Conservation (phyloP, 2,797 vertebrate species). For the Lagodon rhomboides region DNA sequence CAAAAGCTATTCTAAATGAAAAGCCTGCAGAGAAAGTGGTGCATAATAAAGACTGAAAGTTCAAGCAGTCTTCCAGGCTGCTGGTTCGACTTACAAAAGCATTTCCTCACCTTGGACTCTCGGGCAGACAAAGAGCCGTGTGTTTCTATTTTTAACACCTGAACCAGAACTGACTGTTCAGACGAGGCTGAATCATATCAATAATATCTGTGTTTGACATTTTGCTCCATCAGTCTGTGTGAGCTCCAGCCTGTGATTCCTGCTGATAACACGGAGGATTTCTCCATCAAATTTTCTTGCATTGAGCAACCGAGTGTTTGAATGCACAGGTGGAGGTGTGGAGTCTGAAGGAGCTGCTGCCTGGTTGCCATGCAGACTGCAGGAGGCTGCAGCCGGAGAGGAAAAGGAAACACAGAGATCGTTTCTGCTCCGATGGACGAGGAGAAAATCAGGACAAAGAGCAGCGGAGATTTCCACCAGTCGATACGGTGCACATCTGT, state of each 20-base stretch:
- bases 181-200: background rate
- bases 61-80: background rate
- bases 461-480: constrained; percentile 29
- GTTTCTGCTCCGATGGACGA: constrained; percentile 40
- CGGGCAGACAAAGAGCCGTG: background rate
- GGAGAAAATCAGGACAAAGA: background rate
- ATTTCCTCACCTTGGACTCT: background rate
- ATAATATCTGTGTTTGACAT: constrained; percentile 6
- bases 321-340: fast-evolving
- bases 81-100: background rate
- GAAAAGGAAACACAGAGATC: constrained; percentile 20
- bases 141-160: background rate
- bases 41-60: background rate
- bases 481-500: background rate
- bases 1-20: too few species aligned
- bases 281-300: background rate
- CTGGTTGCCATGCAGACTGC: constrained; percentile 58
- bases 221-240: background rate
- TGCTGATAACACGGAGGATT: background rate
- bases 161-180: background rate
- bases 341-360: background rate
- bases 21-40: too few species aligned
- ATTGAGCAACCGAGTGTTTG: background rate
- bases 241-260: background rate
- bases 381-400: constrained; percentile 47